Evolutionary conservation across 2,888 invertebrate genomes (phyloP), one percentile per base, ranked within the genome.

Genomic region (Phrixothrix hirtus): DNA sequence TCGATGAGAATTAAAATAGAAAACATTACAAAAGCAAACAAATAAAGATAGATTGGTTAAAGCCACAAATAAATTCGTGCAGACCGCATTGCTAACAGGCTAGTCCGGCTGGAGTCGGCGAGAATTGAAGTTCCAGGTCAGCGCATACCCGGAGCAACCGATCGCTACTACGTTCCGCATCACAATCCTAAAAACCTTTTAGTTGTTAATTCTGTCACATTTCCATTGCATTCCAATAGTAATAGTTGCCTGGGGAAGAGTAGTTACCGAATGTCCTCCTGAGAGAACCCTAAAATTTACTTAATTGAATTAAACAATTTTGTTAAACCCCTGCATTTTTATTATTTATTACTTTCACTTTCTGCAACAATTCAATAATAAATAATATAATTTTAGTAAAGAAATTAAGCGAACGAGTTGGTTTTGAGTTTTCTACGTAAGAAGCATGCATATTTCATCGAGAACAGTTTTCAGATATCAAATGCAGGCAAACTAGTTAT

Each of bases 21-120:
- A 49, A 52, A 47, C 53, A 51, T 50, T 38, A 47, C 44, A 47
- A 52, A 53, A 57, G 47, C 50, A 54, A 55, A 53, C 58, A 61
- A 61, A 62, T 62, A 61, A 62, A 60, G 59, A 61, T 43, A 55
- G 55, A 62, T 61, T 43, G 59, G 38, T 43, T 42, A 49, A 45
- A 55, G 48, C 60, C 52, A 52, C 59, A 58, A 59, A 62, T 62
- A 62, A 60, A 61, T 61, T 59, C 55, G 60, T 55, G 55, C 52
- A 55, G 57, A 61, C 61, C 60, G 56, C 57, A 60, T 52, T 55
- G 61, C 61, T 63, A 63, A 63, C 63, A 60, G 61, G 61, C 48
- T 30, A 38, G 46, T 50, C 46, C 52, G 44, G 32, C 41, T 44
- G 55, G 51, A 49, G 55, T 47, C 56, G 54, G 52, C 60, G 57